phyloP scores from a whole-genome alignment of 2,888 invertebrate genomes.

The Metalampra italica region DNA sequence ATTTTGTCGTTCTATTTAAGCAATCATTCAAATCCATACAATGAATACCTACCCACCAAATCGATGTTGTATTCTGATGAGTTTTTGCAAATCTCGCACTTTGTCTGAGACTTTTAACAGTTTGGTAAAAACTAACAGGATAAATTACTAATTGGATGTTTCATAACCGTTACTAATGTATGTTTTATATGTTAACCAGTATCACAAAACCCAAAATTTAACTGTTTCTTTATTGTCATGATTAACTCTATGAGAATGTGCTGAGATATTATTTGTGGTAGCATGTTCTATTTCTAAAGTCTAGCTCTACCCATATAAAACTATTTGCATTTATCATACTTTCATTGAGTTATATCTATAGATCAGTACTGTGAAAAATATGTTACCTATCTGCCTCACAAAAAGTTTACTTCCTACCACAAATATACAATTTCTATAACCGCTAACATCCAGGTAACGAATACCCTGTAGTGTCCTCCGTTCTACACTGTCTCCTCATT shows the following conservation, averaged over 20 bases:
- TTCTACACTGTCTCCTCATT: constrained; percentile 33
- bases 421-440: constrained; percentile 18
- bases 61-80: constrained; percentile 43
- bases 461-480: background rate
- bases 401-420: constrained; percentile 13
- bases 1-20: background rate
- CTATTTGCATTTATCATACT: constrained; percentile 20
- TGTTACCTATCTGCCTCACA: background rate
- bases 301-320: background rate
- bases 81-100: constrained; percentile 32
- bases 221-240: constrained; percentile 36
- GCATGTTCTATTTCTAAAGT: constrained; percentile 39
- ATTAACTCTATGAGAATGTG: constrained; percentile 55
- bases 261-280: constrained; percentile 51
- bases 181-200: constrained; percentile 33
- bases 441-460: constrained; percentile 6
- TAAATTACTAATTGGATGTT: constrained; percentile 7
- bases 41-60: constrained; percentile 12
- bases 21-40: constrained; percentile 45
- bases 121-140: background rate
- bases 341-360: no score
- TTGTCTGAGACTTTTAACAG: constrained; percentile 11
- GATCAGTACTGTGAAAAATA: constrained; percentile 4
- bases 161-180: constrained; percentile 23
- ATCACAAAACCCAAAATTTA: constrained; percentile 36